phyloP scores from a whole-genome alignment of 1,140 invertebrate species.

The Akabosia matsudoensis region DNA sequence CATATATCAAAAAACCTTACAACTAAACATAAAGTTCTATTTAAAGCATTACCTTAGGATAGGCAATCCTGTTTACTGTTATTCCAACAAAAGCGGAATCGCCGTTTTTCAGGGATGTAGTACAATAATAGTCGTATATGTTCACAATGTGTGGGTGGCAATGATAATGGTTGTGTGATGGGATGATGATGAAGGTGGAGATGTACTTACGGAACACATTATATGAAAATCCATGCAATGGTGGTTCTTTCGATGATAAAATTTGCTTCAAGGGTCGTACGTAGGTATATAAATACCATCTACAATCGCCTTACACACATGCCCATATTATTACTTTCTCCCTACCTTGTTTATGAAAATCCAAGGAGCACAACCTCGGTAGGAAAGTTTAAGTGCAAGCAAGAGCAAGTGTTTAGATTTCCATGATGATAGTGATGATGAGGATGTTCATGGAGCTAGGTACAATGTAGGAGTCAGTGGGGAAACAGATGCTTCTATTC shows the following conservation, averaged over 20 bases:
- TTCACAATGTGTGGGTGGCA: background rate
- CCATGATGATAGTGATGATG: background rate
- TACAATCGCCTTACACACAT: background rate
- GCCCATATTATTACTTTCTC: background rate
- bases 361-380: background rate
- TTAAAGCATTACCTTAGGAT: too few relatives aligned
- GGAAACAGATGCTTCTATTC: background rate
- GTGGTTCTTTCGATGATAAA: too few relatives aligned
- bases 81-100: too few relatives aligned
- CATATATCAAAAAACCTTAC: background rate
- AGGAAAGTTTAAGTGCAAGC: background rate
- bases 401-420: slow-evolving; percentile 22
- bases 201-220: too few relatives aligned
- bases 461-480: too few relatives aligned
- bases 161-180: background rate
- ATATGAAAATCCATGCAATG: too few relatives aligned
- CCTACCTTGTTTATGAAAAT: background rate
- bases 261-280: too few relatives aligned
- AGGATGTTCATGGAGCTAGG: background rate
- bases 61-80: too few relatives aligned
- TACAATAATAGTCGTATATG: too few relatives aligned
- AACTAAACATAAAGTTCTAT: background rate
- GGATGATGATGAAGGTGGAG: background rate
- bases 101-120: too few relatives aligned
- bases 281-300: background rate